Conservation (phyloP, 2,888 invertebrate species). For the Ornithoptera priamus region DNA sequence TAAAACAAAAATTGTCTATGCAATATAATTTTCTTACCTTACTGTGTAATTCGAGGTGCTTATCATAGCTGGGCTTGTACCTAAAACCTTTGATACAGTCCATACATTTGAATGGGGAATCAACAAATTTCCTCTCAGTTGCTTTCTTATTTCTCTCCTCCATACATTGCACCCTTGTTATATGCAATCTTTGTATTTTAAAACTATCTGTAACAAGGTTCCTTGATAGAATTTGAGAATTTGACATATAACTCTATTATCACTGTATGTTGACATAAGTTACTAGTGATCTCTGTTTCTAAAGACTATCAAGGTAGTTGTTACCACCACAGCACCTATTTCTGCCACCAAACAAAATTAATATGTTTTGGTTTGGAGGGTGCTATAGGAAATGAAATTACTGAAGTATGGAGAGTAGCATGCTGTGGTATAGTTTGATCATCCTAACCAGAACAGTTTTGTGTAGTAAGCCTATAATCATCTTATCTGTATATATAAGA, state of each 20-base stretch:
- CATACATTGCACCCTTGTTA: constrained; percentile 52
- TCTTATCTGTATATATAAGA: too few species aligned
- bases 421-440: not conserved
- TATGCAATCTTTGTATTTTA: constrained; percentile 43
- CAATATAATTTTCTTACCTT: constrained; percentile 41
- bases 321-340: too few species aligned
- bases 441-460: not conserved
- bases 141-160: constrained; percentile 46
- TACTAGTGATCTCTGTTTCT: too few species aligned
- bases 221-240: not conserved
- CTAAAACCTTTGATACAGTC: constrained; percentile 58
- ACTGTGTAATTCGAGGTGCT: constrained; percentile 58
- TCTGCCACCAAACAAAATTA: too few species aligned
- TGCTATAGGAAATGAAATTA: not conserved
- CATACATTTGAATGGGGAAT: constrained; percentile 49
- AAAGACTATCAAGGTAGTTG: too few species aligned
- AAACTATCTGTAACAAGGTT: constrained; percentile 34
- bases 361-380: too few species aligned
- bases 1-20: not conserved
- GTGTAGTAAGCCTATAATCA: not conserved
- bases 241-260: too few species aligned
- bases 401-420: not conserved
- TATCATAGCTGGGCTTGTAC: constrained; percentile 53
- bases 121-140: constrained; percentile 44
- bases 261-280: too few species aligned